Percentiles rank a stretch among this genome's conserved stretches.
phyloP scores from a whole-genome alignment of 1,140 invertebrate species.

The Diorhabda carinulata region DNA sequence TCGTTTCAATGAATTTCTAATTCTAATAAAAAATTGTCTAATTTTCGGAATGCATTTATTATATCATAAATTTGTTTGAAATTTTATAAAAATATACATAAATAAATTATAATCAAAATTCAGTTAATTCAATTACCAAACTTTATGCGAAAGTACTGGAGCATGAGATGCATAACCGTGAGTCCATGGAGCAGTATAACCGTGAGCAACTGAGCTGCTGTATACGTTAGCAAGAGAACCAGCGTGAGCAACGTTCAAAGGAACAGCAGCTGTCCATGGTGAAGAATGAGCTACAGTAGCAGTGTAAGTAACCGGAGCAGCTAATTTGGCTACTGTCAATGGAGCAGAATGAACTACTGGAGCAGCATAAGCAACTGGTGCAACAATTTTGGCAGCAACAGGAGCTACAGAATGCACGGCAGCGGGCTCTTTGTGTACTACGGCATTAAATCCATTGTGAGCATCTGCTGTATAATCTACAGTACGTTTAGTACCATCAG shows the following conservation, averaged over 20 bases:
- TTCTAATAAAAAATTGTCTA: too few relatives aligned
- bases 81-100: neutral
- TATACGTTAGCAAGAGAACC: constrained; percentile 3
- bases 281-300: constrained; percentile 36
- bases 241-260: constrained; percentile 4
- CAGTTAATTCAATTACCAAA: neutral
- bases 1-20: too few relatives aligned
- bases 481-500: constrained; percentile 58
- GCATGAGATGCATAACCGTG: constrained; percentile 8
- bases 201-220: constrained; percentile 1
- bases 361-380: constrained; percentile 16
- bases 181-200: neutral
- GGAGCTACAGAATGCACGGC: constrained; percentile 7
- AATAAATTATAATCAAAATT: neutral
- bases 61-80: too few relatives aligned
- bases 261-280: neutral
- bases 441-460: constrained; percentile 51
- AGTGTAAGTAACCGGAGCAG: constrained; percentile 17
- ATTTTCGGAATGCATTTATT: too few relatives aligned
- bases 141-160: neutral
- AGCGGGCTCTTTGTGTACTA: constrained; percentile 36
- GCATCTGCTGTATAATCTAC: constrained; percentile 62
- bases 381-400: constrained; percentile 4
- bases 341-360: constrained; percentile 10
- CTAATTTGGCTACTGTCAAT: neutral